Base-by-base conservation (phyloP, 2,888 invertebrate genomes). In the Mythimna vitellina region DNA sequence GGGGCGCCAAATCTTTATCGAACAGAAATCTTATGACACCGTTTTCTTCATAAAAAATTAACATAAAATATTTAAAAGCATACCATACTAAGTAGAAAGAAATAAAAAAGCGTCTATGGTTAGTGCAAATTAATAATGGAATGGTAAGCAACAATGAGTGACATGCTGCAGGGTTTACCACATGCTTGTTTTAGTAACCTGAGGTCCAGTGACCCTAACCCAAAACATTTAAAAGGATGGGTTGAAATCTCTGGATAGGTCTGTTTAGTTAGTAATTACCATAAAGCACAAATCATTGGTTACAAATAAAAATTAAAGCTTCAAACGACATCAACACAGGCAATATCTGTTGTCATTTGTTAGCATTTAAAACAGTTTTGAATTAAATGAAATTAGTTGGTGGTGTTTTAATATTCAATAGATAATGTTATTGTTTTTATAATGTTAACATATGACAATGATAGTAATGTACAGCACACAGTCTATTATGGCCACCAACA, bases 1-100 rank as follows among this genome's bases (percentile, higher is more conserved):
- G 95, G 94, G 93, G 96, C 93, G 96, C 94, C 96, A 96, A 96
- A 95, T 95, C 95, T 92, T 92, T 86, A 87, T 90, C 86, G 84
- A 71, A 78, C 70, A 87, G 87, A 90, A 89, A 90, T 90, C 88
- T 89, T 87, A 88, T 91, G 92, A 96, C 95, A 96, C 95, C 96
- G 93, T 93, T 95, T 95, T 93, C 95, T 96, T 96, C 94, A 90
- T 89, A 84, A 87, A 78, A 86, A 88, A 82, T 83, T 84, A 86
- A 90, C 86, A 91, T 80, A 89, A 90, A 90, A 86, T 86, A 85
- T 87, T 88, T 82, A 88, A 88, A 93, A 93, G 92, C 92, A 88
- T 90, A 91, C 76, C 73, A 79, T 78, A 81, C 77, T 74, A 73
- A 84, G 76, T 77, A 88, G 87, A 87, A 89, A 89, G 89, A 87